These are phyloP conservation scores for Polymixis lichenea DNA, from an alignment of 2,888 invertebrate species.

Conservation along the genomic window DNA sequence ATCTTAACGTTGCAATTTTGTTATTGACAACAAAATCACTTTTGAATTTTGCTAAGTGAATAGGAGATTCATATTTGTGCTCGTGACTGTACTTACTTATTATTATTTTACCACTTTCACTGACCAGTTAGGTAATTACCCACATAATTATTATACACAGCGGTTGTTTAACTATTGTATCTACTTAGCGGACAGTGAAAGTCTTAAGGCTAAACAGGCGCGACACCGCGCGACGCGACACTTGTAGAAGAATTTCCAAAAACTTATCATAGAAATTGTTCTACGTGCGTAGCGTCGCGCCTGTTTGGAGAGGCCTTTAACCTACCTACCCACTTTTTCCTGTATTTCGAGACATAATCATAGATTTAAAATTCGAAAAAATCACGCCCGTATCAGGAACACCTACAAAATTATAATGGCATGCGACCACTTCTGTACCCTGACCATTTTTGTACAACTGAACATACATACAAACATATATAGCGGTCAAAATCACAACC, in stretches of 20 bases:
- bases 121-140: constrained; percentile 9
- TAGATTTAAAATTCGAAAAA: background rate
- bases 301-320: too few species aligned
- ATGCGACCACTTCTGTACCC: too few species aligned
- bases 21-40: background rate
- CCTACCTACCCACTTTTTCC: background rate
- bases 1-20: background rate
- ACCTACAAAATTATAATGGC: too few species aligned
- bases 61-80: background rate
- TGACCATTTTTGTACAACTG: too few species aligned
- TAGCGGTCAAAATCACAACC: too few species aligned
- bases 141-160: constrained; percentile 16
- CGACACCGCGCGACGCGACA: too few species aligned
- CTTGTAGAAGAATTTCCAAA: too few species aligned
- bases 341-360: background rate
- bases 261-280: too few species aligned
- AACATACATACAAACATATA: too few species aligned
- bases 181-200: constrained; percentile 23
- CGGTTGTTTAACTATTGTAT: constrained; percentile 1
- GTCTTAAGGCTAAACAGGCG: background rate
- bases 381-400: too few species aligned
- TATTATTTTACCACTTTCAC: constrained; percentile 36
- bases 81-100: constrained; percentile 6
- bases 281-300: too few species aligned
- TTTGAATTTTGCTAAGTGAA: background rate